Conservation (phyloP, 2,797 vertebrate species). For the Argentina silus region DNA sequence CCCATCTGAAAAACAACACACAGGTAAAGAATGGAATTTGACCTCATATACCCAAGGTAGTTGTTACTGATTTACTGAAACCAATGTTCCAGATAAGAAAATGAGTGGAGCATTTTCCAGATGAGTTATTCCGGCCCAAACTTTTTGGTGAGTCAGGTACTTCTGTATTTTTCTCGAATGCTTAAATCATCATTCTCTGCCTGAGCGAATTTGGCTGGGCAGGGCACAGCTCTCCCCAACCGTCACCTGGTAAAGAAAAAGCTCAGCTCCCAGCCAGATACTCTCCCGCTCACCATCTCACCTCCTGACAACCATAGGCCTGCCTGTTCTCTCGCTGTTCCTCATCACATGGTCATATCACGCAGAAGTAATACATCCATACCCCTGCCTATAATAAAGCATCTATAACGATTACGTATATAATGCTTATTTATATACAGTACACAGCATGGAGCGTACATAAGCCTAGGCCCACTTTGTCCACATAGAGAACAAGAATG, state of each 20-base stretch:
- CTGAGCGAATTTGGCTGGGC: constrained; percentile 24
- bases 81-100: constrained; percentile 25
- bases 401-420: not conserved
- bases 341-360: not conserved
- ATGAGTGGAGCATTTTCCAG: not conserved
- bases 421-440: not conserved
- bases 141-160: constrained; percentile 34
- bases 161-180: constrained; percentile 46
- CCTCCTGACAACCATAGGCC: not conserved
- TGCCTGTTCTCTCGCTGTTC: not conserved
- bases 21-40: not conserved
- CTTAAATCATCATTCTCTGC: constrained; percentile 50
- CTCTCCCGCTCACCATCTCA: not conserved
- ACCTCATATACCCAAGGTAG: not conserved
- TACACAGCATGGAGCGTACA: not conserved
- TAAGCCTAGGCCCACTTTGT: not conserved
- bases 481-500: not conserved
- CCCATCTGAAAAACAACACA: not conserved
- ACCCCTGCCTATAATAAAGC: not conserved
- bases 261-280: constrained; percentile 57
- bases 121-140: constrained; percentile 33
- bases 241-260: constrained; percentile 44
- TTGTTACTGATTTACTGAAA: not conserved
- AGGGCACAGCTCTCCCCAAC: constrained; percentile 17
- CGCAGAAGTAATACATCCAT: not conserved